These are phyloP conservation scores for Actinemys pallida DNA, from an alignment of 2,113 vertebrate species.

Conservation along the genomic window DNA sequence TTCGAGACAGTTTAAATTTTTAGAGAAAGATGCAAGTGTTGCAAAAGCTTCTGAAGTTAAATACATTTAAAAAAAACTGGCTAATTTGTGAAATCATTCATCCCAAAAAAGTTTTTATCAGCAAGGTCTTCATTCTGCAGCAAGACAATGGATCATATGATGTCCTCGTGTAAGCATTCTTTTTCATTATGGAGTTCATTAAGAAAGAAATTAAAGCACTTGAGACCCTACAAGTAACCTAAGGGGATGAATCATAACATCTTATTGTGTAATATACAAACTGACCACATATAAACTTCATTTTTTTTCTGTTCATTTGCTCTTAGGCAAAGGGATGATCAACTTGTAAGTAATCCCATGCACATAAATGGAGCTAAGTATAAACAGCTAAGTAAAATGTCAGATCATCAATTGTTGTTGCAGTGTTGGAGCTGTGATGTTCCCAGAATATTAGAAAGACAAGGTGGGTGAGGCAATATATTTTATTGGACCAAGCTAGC, in stretches of 20 bases:
- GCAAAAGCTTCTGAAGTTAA: background rate
- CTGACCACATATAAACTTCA: background rate
- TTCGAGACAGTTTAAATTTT: background rate
- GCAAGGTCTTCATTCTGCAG: background rate
- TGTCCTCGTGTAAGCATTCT: background rate
- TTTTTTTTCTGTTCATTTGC: background rate
- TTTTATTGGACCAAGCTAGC: background rate
- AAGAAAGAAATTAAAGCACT: background rate
- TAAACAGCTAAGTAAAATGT: background rate
- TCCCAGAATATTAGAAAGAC: too few species aligned
- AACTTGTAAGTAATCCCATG: background rate
- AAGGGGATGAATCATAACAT: background rate
- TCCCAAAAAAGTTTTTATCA: background rate
- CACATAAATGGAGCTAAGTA: background rate
- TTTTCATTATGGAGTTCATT: background rate
- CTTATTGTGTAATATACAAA: background rate
- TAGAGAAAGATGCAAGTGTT: background rate
- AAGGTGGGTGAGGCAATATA: background rate
- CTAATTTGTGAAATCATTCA: background rate
- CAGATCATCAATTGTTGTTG: background rate
- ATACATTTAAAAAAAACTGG: background rate
- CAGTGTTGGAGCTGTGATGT: too few species aligned
- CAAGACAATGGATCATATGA: background rate
- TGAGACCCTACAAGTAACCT: background rate
- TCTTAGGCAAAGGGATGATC: background rate